A percentile compares a stretch with the other conserved stretches of the same genome.
These are phyloP conservation scores for Hyles euphorbiae DNA, from an alignment of 1,140 invertebrate species.

Conservation along the genomic window DNA sequence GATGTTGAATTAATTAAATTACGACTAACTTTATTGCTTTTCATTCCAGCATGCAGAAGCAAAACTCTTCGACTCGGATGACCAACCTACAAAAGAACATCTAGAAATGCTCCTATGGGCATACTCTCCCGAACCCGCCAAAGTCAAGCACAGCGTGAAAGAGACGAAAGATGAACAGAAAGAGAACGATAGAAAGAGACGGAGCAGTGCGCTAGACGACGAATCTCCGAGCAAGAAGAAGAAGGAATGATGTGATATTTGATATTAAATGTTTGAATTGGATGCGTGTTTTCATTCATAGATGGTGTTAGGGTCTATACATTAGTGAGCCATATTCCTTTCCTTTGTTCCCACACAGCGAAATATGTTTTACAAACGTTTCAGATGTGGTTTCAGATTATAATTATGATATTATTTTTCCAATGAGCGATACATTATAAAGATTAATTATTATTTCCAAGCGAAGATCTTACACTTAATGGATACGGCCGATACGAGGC, in stretches of 20 bases:
- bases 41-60: constrained; percentile 43
- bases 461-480: too few species aligned
- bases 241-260: constrained; percentile 36
- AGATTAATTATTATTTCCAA: too few species aligned
- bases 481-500: too few species aligned
- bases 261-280: neutral
- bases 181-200: constrained; percentile 24
- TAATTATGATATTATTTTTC: too few species aligned
- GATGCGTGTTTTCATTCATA: neutral
- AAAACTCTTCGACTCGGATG: constrained; percentile 77
- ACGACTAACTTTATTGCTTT: too few species aligned
- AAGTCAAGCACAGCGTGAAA: constrained; percentile 48
- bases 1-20: too few species aligned
- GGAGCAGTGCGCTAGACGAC: constrained; percentile 37
- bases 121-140: constrained; percentile 75
- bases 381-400: too few species aligned
- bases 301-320: too few species aligned
- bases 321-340: too few species aligned
- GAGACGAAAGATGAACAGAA: constrained; percentile 41
- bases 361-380: too few species aligned
- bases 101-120: constrained; percentile 79
- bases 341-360: too few species aligned
- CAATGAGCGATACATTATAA: too few species aligned
- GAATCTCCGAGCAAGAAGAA: constrained; percentile 51
- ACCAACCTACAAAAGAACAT: constrained; percentile 78